These are phyloP conservation scores for Entosphenus tridentatus DNA, from an alignment of 2,113 vertebrate genomes.

Conservation along the genomic window DNA sequence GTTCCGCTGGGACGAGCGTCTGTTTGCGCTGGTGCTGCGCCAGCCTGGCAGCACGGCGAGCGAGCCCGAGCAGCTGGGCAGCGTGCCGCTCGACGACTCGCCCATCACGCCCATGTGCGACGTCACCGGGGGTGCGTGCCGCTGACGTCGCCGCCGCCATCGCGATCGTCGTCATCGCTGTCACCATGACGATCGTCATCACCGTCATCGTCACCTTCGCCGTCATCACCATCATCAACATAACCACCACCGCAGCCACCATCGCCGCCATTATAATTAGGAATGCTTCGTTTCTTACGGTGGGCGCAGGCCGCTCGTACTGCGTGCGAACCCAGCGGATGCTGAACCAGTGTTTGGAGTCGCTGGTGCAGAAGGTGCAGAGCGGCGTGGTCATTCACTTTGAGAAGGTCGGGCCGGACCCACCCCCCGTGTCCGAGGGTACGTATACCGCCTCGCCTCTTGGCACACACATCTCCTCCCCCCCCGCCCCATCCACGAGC, in stretches of 20 bases:
- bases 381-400: conserved; percentile 93
- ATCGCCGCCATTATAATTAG: not conserved
- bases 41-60: conserved; percentile 44
- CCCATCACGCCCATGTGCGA: conserved; percentile 83
- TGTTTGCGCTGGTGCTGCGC: conserved; percentile 60
- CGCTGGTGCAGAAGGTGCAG: conserved; percentile 82
- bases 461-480: too few relatives aligned
- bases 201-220: too few relatives aligned
- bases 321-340: conserved; percentile 80
- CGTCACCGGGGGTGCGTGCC: conserved; percentile 52
- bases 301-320: conserved; percentile 56
- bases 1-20: conserved; percentile 77
- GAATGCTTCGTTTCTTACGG: conserved; percentile 10
- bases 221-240: too few relatives aligned
- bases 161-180: too few relatives aligned
- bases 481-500: too few relatives aligned
- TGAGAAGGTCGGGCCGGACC: conserved; percentile 84
- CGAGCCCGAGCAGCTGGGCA: conserved; percentile 43
- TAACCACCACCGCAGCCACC: too few relatives aligned
- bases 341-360: conserved; percentile 91
- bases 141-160: too few relatives aligned
- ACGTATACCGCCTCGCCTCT: conserved; percentile 9
- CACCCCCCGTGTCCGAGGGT: conserved; percentile 45
- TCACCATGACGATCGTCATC: too few relatives aligned
- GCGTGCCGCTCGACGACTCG: conserved; percentile 56